Evolutionary conservation across 2,113 vertebrate genomes (phyloP).

Genomic region (Etia nguti): DNA sequence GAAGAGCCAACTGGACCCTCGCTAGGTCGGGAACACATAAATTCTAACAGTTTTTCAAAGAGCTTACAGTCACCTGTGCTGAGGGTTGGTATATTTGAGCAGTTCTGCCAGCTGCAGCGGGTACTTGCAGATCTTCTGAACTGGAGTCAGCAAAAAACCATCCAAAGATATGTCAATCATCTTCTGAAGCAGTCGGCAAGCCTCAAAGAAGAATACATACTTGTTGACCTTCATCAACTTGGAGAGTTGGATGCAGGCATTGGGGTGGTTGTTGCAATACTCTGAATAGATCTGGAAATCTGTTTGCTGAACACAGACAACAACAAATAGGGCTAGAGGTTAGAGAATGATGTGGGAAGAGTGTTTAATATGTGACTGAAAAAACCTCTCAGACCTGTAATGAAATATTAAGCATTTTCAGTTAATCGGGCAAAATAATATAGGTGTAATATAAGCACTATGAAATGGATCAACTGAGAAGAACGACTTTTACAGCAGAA

Average conservation of each 20-base stretch:
- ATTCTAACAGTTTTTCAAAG: background rate
- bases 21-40: background rate
- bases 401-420: background rate
- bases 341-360: background rate
- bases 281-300: slow-evolving; percentile 98
- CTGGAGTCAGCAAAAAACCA: slow-evolving; percentile 91
- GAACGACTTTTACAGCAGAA: background rate
- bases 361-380: background rate
- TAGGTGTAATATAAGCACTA: background rate
- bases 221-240: slow-evolving; percentile 90
- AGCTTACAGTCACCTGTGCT: slow-evolving; percentile 78
- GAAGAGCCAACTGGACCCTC: background rate
- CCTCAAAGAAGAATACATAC: slow-evolving; percentile 95
- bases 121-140: slow-evolving; percentile 99
- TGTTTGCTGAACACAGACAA: slow-evolving; percentile 76
- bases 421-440: background rate
- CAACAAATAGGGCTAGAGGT: background rate
- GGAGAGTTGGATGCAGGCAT: slow-evolving; percentile 88
- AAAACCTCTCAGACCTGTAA: background rate
- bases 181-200: slow-evolving; percentile 90
- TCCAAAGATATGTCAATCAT: slow-evolving; percentile 97
- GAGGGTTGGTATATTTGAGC: slow-evolving; percentile 93
- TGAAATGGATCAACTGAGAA: background rate
- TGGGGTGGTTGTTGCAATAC: slow-evolving; percentile 98
- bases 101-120: slow-evolving; percentile 91